Evolutionary conservation across 2,888 invertebrate genomes (phyloP), one percentile per base, ranked within the genome.

Genomic region (Xestobium rufovillosum): DNA sequence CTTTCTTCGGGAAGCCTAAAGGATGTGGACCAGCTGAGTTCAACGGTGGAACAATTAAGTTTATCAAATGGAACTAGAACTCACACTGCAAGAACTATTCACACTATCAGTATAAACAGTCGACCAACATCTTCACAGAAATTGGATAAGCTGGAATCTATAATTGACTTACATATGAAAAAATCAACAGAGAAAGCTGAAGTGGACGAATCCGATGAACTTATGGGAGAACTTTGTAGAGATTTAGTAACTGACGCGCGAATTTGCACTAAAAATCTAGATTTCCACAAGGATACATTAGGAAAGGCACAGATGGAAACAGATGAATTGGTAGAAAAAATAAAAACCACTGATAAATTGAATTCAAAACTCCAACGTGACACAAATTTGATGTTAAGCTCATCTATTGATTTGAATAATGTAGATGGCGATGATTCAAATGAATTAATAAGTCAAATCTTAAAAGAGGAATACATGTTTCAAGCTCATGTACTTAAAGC

Each of bases 291-390:
- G 48, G 67, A 68, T 42, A 66, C 68, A 31, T 69, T 72, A 33
- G 67, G 65, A 43, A 57, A 56, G 10, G 65, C 69, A 0, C 65
- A 63, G 50, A 59, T 63, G 11, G 71, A 72, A 15, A 70, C 69
- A 10, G 69, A 73, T 29, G 68, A 67, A 37, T 44, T 76, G 3
- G 61, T 71, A 1, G 62, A 71, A 35, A 68, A 70, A 30, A 52
- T 76, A 28, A 63, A 70, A 52, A 67, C 67, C 26, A 71, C 72
- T 1, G 71, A 73, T 48, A 67, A 67, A 50, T 60, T 73, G 8
- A 72, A 72, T 42, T 63, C 69, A 4, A 63, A 67, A 39, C 65
- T 76, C 1, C 29, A 43, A 29, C 29, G n/a, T n/a, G n/a, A 44
- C 17, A 33, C 41, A 4, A 43, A 44, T 4, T 39, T 44, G 6